Evolutionary conservation across 23 tunicate species (phyloP).

Genomic region (Trididemnum clinides): DNA sequence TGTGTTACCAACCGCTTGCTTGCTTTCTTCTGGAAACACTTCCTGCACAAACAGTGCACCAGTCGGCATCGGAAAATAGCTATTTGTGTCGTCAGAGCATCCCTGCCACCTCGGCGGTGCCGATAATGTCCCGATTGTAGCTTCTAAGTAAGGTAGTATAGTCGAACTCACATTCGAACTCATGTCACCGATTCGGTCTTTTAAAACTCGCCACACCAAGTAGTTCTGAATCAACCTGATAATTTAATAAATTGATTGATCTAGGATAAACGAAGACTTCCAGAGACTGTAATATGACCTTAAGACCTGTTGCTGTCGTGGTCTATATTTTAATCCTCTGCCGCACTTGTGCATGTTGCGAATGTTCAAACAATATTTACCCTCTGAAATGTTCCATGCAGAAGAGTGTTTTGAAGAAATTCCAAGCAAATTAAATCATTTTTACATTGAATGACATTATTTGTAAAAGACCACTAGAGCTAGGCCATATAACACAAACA

Average conservation of each 20-base stretch:
- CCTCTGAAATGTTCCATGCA: too few species aligned
- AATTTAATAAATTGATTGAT: neutral
- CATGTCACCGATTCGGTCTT: conserved; percentile 54
- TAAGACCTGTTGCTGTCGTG: too few species aligned
- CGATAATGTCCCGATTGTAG: conserved; percentile 41
- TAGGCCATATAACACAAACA: too few species aligned
- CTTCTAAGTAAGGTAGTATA: conserved; percentile 51
- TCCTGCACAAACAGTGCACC: conserved; percentile 81
- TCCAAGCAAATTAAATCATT: too few species aligned
- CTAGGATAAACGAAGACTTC: too few species aligned
- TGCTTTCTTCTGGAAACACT: conserved; percentile 75
- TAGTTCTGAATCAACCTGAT: conserved; percentile 80
- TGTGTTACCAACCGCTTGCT: conserved; percentile 71
- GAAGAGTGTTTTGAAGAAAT: too few species aligned
- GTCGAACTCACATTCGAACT: conserved; percentile 69
- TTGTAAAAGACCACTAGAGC: too few species aligned
- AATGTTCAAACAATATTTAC: too few species aligned
- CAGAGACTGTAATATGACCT: too few species aligned
- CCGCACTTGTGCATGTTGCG: too few species aligned
- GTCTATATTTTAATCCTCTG: too few species aligned
- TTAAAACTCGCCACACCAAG: conserved; percentile 86
- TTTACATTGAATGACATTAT: too few species aligned
- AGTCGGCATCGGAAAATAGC: conserved; percentile 81
- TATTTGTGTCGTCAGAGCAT: conserved; percentile 68
- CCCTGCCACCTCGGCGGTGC: conserved; percentile 81